These are phyloP conservation scores for Dallia pectoralis DNA, from an alignment of 2,797 vertebrate species.

Conservation along the genomic window DNA sequence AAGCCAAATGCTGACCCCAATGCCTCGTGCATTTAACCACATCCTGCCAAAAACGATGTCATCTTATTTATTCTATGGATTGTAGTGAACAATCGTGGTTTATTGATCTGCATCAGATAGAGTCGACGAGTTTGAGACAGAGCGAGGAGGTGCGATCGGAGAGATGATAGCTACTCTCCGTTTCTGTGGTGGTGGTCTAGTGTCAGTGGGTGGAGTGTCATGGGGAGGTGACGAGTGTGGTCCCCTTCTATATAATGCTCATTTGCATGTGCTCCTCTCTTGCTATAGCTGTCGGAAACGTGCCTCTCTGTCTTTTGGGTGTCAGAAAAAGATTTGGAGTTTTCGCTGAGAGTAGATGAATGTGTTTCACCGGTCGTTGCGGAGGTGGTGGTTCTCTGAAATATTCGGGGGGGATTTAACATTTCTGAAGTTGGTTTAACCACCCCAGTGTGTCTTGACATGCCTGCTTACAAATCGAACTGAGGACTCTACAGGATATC, in stretches of 20 bases:
- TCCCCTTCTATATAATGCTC: conserved; percentile 8
- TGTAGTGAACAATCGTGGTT: background rate
- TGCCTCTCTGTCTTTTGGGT: background rate
- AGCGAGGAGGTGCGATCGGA: conserved; percentile 55
- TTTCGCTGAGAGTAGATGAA: background rate
- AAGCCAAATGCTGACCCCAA: background rate
- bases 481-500: background rate
- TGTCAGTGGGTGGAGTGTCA: conserved; percentile 10
- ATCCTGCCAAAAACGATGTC: background rate
- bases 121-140: conserved; percentile 22
- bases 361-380: background rate
- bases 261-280: background rate
- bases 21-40: background rate
- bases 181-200: background rate
- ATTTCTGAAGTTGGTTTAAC: background rate
- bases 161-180: conserved; percentile 14
- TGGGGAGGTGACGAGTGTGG: background rate
- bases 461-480: background rate
- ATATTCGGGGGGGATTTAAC: background rate
- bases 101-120: background rate
- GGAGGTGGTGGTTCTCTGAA: background rate
- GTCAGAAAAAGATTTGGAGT: background rate
- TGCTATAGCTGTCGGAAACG: background rate
- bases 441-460: background rate
- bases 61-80: background rate